phyloP scores from a whole-genome alignment of 2,113 vertebrate genomes.

The Actenoides lindsayi region DNA sequence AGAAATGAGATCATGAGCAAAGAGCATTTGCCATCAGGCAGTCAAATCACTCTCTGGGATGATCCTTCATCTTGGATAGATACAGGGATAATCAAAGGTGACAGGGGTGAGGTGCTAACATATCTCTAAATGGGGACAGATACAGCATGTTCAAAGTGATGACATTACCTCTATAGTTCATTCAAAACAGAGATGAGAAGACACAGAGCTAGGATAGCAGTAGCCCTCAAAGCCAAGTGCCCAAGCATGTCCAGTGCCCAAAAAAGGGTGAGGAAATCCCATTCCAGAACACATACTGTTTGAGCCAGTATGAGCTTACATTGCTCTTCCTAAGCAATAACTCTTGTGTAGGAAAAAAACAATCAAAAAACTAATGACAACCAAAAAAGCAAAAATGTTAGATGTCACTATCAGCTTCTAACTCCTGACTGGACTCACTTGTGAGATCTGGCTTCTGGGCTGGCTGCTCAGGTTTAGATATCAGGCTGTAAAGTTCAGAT shows the following conservation, averaged over 20 bases:
- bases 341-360: background rate
- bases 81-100: background rate
- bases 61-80: background rate
- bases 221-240: background rate
- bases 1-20: background rate
- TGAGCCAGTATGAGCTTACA: background rate
- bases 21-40: background rate
- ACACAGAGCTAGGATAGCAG: background rate
- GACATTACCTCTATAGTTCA: background rate
- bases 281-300: background rate
- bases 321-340: background rate
- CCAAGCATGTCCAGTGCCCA: background rate
- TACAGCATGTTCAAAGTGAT: background rate
- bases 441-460: background rate
- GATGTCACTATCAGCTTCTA: background rate
- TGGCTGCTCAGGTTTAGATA: background rate
- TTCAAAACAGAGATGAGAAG: background rate
- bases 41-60: background rate
- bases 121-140: background rate
- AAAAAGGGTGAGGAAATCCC: background rate
- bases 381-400: background rate
- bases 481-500: slow-evolving; percentile 18
- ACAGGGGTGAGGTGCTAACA: background rate
- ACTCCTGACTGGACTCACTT: background rate
- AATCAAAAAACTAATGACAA: background rate